Evolutionary conservation across 2,113 vertebrate genomes (phyloP).

Genomic region (Corythaixoides concolor): DNA sequence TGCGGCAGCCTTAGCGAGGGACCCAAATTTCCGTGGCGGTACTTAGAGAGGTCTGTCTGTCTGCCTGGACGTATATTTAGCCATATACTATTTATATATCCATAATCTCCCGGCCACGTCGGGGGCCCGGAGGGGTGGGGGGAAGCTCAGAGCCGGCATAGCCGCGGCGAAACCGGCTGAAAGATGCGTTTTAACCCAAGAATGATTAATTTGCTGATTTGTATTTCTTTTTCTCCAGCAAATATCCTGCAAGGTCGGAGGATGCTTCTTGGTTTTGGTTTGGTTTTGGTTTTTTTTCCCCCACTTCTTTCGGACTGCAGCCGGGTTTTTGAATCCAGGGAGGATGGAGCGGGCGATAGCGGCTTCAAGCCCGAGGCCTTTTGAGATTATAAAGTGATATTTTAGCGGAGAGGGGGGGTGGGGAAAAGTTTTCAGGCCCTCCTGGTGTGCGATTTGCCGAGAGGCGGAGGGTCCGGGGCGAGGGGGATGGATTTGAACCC

Average conservation of each 20-base stretch:
- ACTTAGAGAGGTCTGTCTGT: constrained; percentile 7
- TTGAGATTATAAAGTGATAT: constrained; percentile 6
- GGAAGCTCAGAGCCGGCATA: neutral
- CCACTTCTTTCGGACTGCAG: neutral
- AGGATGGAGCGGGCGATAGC: neutral
- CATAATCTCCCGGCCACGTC: neutral
- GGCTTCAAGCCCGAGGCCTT: neutral
- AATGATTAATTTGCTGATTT: neutral
- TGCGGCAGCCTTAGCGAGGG: constrained; percentile 25
- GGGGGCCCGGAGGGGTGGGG: neutral
- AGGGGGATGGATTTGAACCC: constrained; percentile 17
- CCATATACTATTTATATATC: constrained; percentile 36
- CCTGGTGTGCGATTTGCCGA: neutral
- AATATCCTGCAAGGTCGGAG: neutral
- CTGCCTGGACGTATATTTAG: constrained; percentile 35
- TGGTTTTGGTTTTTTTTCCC: neutral
- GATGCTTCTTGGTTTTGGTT: constrained; percentile 29
- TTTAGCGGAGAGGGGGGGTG: constrained; percentile 23
- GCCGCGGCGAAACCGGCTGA: neutral
- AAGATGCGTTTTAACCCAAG: neutral
- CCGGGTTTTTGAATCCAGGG: neutral
- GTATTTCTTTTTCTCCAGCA: neutral
- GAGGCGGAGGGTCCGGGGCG: neutral
- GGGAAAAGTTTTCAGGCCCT: constrained; percentile 39
- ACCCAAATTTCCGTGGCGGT: constrained; percentile 14